Percentiles rank a stretch among this genome's conserved stretches.
phyloP scores from a whole-genome alignment of 2,797 vertebrate genomes.

The Bradypus variegatus region DNA sequence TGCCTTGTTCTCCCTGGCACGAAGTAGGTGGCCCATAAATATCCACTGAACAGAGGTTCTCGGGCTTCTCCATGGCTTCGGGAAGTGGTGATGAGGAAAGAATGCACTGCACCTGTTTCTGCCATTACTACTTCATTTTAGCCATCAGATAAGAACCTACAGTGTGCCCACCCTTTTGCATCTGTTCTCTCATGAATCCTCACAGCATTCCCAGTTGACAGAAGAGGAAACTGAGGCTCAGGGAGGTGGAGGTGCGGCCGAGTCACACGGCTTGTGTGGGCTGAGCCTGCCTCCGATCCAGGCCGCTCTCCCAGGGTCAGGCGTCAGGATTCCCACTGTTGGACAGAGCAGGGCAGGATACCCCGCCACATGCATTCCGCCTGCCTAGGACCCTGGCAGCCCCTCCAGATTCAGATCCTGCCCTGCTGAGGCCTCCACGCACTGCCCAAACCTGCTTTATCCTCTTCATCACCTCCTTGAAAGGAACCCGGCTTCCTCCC shows the following conservation, averaged over 20 bases:
- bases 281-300: neutral
- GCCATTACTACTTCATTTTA: neutral
- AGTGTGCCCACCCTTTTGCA: neutral
- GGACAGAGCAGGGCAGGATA: neutral
- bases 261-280: neutral
- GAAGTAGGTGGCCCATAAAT: neutral
- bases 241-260: neutral
- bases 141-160: neutral
- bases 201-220: neutral
- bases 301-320: neutral
- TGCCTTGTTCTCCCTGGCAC: neutral
- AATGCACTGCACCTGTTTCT: neutral
- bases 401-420: neutral
- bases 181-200: neutral
- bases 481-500: neutral
- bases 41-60: fast-evolving
- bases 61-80: neutral
- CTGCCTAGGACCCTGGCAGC: neutral
- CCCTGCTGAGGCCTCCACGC: neutral
- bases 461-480: neutral
- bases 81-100: neutral
- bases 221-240: neutral
- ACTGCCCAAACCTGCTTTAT: neutral
- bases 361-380: neutral
- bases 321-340: neutral